These are phyloP conservation scores for Mesochorus sp. DNA, from an alignment of 2,888 invertebrate genomes.

Conservation along the genomic window DNA sequence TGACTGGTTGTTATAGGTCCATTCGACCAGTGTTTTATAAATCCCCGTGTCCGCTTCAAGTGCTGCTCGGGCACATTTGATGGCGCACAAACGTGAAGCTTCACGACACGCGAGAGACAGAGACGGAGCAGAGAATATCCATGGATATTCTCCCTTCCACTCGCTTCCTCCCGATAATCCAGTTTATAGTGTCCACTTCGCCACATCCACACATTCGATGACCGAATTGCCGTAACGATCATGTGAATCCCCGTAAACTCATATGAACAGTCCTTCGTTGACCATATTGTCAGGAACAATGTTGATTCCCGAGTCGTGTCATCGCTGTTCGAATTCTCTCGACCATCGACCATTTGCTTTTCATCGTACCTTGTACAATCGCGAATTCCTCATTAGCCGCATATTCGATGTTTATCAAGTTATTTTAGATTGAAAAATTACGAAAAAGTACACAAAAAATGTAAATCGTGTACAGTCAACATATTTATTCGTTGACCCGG, in stretches of 20 bases:
- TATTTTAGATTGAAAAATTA: too few relatives aligned
- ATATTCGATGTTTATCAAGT: too few relatives aligned
- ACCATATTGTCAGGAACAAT: neutral
- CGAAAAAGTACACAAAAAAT: too few relatives aligned
- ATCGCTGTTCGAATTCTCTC: neutral
- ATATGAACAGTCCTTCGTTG: neutral
- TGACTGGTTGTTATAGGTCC: neutral
- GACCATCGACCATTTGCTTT: neutral
- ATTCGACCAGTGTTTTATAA: slow-evolving; percentile 27
- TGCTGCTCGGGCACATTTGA: slow-evolving; percentile 4
- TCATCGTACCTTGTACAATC: too few relatives aligned
- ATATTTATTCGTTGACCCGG: too few relatives aligned
- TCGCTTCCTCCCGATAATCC: slow-evolving; percentile 2
- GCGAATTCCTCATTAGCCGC: too few relatives aligned
- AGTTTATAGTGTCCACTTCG: neutral
- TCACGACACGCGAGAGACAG: neutral
- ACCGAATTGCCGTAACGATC: slow-evolving; percentile 21
- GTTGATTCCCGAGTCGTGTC: neutral
- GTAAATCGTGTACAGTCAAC: too few relatives aligned
- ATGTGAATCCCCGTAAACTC: neutral
- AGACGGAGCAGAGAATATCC: too few relatives aligned
- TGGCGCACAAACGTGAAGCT: slow-evolving; percentile 18
- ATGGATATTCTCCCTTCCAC: neutral
- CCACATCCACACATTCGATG: neutral
- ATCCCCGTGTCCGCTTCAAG: slow-evolving; percentile 4